Base-by-base conservation (phyloP, 2,888 invertebrate genomes). In the Candidula unifasciata region DNA sequence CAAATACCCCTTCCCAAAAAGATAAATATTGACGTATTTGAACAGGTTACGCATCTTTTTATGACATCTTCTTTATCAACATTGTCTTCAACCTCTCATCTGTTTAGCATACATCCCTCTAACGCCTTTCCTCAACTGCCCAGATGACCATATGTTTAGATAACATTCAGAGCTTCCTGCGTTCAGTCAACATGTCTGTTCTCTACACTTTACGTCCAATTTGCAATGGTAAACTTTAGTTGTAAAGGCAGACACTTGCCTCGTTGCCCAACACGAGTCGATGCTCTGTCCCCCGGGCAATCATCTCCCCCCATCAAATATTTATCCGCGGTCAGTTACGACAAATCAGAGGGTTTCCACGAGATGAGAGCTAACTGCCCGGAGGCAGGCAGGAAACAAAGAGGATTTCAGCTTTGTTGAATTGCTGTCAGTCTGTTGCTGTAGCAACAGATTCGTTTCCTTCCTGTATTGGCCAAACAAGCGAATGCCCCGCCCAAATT, bases 381-480 rank as follows among this genome's bases (percentile, higher is more conserved):
- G 33, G 54, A 13, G 73, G 81, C 57, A 52, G 24, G 35, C 54
- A 33, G 71, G 81, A 73, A 71, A 73, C 57, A 57, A 54, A 57
- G 57, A 81, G 81, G 81, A 81, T 81, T 81, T 81, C 81, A n/a
- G 57, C 71, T n/a, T 57, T 18, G 37, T 13, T 57, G 24, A 30
- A 54, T 71, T 69, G 30, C 54, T 69, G 71, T 68, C 54, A 71
- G 33, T 60, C 73, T 10, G 81, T 81, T 69, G 35, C 81, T 35
- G 71, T 71, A 68, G 81, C 60, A 81, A 81, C 81, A 10, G 37
- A 81, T 54, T 81, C 27, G 71, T 37, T 81, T 81, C 81, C 81
- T 81, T 81, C 81, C 81, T 81, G 81, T 69, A 80, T 81, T 81
- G 81, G 81, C 6, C 81, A 30, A 69, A 30, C 52, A 3, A n/a